phyloP scores from a whole-genome alignment of 2,113 vertebrate genomes.

The Sterna hirundo region DNA sequence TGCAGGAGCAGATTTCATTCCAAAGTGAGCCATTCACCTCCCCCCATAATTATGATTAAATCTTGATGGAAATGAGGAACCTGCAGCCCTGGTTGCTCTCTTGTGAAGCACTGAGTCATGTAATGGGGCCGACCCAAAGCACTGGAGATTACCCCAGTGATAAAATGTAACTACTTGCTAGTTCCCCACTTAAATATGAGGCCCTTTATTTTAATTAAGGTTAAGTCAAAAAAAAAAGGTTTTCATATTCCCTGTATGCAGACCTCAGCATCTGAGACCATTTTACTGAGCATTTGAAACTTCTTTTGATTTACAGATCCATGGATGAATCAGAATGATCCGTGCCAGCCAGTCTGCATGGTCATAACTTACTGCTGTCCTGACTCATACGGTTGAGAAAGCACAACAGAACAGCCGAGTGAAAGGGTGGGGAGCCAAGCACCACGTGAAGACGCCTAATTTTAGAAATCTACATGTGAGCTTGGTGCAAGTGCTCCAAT shows the following conservation, averaged over 20 bases:
- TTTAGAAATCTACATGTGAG: not conserved
- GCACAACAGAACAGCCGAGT: not conserved
- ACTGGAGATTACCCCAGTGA: not conserved
- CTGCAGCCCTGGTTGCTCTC: not conserved
- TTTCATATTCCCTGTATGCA: not conserved
- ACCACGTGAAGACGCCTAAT: not conserved
- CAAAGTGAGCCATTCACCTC: not conserved
- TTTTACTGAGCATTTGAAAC: not conserved
- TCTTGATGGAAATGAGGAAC: not conserved
- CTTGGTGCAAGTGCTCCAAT: not conserved
- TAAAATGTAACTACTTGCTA: not conserved
- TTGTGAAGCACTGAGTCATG: not conserved
- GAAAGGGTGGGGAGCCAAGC: not conserved
- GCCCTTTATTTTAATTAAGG: not conserved
- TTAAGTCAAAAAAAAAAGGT: not conserved
- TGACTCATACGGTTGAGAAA: not conserved
- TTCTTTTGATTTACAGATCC: constrained; percentile 19
- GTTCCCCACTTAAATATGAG: not conserved
- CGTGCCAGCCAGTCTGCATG: not conserved
- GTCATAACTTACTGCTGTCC: not conserved
- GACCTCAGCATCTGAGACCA: not conserved
- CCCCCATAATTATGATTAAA: not conserved
- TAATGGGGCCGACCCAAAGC: not conserved
- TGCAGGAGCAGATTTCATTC: not conserved
- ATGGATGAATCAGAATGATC: not conserved